Conservation (phyloP, 2,113 vertebrate species). For the Aramus guarauna region DNA sequence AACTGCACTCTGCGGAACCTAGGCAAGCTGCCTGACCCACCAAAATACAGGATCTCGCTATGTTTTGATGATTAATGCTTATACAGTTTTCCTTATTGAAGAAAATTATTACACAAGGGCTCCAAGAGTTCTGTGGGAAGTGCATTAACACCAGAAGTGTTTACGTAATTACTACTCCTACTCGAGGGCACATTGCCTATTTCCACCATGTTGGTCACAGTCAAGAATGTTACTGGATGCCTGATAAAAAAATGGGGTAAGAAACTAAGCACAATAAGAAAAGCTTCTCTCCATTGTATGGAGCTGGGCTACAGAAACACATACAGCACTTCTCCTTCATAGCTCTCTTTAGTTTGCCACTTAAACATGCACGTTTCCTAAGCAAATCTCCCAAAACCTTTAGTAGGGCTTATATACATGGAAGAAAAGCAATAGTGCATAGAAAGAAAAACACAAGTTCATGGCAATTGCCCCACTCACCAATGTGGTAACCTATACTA, state of each 20-base stretch:
- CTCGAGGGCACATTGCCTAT: background rate
- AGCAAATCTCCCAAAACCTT: background rate
- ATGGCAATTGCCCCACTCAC: background rate
- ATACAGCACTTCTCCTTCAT: background rate
- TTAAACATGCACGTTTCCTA: background rate
- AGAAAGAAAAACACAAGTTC: background rate
- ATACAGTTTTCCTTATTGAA: background rate
- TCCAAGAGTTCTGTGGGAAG: background rate
- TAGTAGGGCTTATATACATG: background rate
- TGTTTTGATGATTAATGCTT: background rate
- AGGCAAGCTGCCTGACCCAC: background rate
- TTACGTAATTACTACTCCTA: background rate
- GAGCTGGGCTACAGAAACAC: background rate
- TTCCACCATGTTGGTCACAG: background rate
- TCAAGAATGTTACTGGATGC: background rate
- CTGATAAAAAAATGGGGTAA: background rate
- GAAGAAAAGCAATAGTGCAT: background rate
- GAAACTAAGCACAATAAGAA: background rate
- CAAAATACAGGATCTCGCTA: background rate
- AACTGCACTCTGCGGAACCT: background rate
- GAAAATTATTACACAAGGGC: background rate
- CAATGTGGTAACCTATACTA: background rate
- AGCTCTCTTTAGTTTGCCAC: background rate
- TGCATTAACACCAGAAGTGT: background rate
- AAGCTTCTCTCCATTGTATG: background rate